phyloP scores from a whole-genome alignment of 2,888 invertebrate species.

The Cantharis rustica region DNA sequence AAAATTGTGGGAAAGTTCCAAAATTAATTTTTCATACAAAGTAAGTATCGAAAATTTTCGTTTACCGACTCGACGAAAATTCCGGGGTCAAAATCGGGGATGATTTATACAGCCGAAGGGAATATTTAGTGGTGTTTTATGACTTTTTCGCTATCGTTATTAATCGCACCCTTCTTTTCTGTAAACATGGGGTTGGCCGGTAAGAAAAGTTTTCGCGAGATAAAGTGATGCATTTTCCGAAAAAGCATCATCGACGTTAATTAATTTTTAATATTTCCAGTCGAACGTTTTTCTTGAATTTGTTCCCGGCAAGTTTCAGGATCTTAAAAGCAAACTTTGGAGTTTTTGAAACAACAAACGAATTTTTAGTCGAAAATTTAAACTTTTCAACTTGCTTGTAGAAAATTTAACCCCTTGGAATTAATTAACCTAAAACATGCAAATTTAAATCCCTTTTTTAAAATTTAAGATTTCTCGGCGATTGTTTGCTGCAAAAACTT shows the following conservation, averaged over 20 bases:
- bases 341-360: not conserved
- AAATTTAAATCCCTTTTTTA: not conserved
- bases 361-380: not conserved
- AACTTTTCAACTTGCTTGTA: not conserved
- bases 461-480: not conserved
- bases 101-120: not conserved
- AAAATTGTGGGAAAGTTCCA: not conserved
- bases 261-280: not conserved
- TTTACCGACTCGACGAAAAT: too few species aligned
- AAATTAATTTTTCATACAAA: not conserved
- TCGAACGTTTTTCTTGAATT: not conserved
- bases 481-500: not conserved
- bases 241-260: not conserved
- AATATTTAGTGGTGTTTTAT: not conserved
- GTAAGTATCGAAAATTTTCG: not conserved
- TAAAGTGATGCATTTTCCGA: not conserved
- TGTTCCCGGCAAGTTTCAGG: not conserved
- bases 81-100: not conserved
- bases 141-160: not conserved
- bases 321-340: not conserved
- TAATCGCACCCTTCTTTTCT: not conserved
- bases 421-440: not conserved
- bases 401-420: not conserved
- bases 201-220: not conserved
- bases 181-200: not conserved